phyloP scores from a whole-genome alignment of 2,113 vertebrate species.

The Dasyurus viverrinus region DNA sequence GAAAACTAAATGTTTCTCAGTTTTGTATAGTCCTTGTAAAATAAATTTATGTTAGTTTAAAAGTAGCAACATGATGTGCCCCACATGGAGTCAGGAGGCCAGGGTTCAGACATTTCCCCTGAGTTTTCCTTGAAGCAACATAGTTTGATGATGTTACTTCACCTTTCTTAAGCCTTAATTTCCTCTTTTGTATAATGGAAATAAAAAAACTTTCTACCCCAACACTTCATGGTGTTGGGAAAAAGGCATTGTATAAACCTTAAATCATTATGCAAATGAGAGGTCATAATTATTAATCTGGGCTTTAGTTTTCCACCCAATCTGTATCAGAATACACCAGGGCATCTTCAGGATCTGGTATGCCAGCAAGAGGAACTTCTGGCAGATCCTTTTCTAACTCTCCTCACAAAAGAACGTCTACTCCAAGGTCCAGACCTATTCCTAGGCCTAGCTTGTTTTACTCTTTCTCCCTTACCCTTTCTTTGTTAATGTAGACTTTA shows the following conservation, averaged over 20 bases:
- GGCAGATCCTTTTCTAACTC: background rate
- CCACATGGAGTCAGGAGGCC: background rate
- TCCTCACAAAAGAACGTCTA: background rate
- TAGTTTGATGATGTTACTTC: background rate
- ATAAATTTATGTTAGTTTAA: background rate
- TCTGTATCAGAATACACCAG: background rate
- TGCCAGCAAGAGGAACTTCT: background rate
- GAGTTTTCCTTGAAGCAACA: too few relatives aligned
- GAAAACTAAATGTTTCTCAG: too few relatives aligned
- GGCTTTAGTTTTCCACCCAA: background rate
- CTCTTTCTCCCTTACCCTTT: background rate
- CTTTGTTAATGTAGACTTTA: background rate
- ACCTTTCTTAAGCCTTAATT: background rate
- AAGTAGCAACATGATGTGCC: background rate
- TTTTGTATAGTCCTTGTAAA: background rate
- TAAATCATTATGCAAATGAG: background rate
- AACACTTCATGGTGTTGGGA: background rate
- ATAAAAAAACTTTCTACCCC: background rate
- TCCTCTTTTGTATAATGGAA: background rate
- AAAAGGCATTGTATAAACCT: background rate
- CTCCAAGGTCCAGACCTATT: background rate
- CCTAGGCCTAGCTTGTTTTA: background rate
- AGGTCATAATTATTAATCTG: background rate
- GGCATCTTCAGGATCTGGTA: background rate
- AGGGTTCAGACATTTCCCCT: too few relatives aligned